Conservation (phyloP, 2,888 invertebrate species). For the Tenthredo amoena region DNA sequence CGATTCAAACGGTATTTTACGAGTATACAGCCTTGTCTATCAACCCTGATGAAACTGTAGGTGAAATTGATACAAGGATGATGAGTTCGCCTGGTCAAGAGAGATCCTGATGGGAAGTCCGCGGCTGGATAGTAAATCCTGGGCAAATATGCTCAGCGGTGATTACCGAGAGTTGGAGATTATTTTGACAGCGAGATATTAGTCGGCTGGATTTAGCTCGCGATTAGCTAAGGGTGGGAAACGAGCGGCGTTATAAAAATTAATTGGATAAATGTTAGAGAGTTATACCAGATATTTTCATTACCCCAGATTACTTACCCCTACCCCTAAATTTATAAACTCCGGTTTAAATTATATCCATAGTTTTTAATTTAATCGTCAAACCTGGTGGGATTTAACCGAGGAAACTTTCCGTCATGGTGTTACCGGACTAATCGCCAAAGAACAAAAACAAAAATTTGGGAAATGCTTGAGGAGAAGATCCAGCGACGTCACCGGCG, state of each 20-base stretch:
- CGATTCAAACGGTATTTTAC: neutral
- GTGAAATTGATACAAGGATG: neutral
- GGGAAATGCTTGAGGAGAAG: neutral
- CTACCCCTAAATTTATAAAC: neutral
- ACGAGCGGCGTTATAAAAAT: neutral
- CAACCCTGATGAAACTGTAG: neutral
- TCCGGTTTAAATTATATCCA: neutral
- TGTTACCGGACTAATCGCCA: neutral
- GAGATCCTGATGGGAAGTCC: neutral
- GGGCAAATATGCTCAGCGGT: constrained; percentile 12
- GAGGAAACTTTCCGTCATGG: neutral
- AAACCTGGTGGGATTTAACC: neutral
- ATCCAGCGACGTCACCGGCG: constrained; percentile 8
- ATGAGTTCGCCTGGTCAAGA: neutral
- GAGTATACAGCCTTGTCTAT: neutral
- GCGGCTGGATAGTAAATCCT: neutral
- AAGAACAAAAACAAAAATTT: too few species aligned
- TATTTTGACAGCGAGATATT: constrained; percentile 38
- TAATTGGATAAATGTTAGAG: constrained; percentile 40
- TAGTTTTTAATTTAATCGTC: neutral
- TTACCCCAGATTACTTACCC: constrained; percentile 59
- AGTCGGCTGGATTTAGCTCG: neutral
- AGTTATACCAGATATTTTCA: constrained; percentile 59
- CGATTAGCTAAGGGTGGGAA: neutral
- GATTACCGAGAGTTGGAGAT: constrained; percentile 35